Conservation (phyloP, 2,113 vertebrate genomes). For the Notarius lentiginosus region DNA sequence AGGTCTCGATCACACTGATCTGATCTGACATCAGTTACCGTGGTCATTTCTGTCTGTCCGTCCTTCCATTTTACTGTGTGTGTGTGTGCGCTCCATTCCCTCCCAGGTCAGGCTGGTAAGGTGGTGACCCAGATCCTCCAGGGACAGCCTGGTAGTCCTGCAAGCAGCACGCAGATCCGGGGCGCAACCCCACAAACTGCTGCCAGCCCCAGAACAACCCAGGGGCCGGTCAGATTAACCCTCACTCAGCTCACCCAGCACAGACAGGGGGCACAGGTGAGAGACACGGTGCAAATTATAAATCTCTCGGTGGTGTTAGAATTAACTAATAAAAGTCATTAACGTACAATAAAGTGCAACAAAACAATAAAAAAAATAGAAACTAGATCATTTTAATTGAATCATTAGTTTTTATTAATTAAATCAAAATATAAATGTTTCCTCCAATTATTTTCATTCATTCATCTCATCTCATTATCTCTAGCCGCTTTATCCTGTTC, state of each 20-base stretch:
- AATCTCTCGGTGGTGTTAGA: background rate
- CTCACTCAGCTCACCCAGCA: slow-evolving; percentile 96
- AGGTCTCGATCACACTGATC: slow-evolving; percentile 67
- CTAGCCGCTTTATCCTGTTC: no score
- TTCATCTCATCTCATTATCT: no score
- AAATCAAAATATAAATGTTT: background rate
- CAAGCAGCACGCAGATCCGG: slow-evolving; percentile 62
- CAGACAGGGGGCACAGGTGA: slow-evolving; percentile 86
- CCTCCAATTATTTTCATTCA: no score
- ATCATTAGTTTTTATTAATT: background rate
- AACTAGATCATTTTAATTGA: background rate
- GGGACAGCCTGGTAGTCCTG: slow-evolving; percentile 71
- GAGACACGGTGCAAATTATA: background rate
- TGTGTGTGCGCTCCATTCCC: background rate
- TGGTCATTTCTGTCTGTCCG: slow-evolving; percentile 46
- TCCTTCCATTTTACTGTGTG: slow-evolving; percentile 25
- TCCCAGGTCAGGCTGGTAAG: slow-evolving; percentile 85
- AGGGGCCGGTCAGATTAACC: slow-evolving; percentile 95
- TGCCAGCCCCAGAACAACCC: slow-evolving; percentile 77
- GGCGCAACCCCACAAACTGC: slow-evolving; percentile 39
- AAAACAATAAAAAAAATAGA: background rate
- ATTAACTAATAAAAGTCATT: background rate
- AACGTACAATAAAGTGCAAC: background rate
- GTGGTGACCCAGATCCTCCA: slow-evolving; percentile 92
- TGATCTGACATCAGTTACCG: slow-evolving; percentile 1